These are phyloP conservation scores for Nycticebus coucang DNA, from an alignment of 2,113 vertebrate genomes.

Conservation along the genomic window DNA sequence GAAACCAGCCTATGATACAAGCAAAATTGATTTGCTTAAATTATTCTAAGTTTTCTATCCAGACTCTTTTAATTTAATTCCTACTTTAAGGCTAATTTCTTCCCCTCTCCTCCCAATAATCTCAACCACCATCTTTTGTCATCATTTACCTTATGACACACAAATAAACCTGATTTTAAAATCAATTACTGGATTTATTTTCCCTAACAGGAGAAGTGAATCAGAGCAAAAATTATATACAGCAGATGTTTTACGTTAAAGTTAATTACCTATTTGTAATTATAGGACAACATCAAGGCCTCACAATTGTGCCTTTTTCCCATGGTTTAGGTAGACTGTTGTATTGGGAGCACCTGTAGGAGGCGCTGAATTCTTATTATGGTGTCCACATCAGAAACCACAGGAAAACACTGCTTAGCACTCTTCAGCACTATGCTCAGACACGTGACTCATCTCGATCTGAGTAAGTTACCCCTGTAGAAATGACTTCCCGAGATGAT, in stretches of 20 bases:
- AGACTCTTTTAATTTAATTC: background rate
- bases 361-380: accelerated
- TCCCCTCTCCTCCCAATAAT: background rate
- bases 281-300: background rate
- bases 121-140: background rate
- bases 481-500: background rate
- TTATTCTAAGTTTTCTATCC: background rate
- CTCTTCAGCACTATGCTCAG: too few relatives aligned
- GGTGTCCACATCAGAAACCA: too few relatives aligned
- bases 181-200: background rate
- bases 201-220: background rate
- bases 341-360: background rate
- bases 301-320: background rate
- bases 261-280: background rate
- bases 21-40: background rate
- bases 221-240: background rate
- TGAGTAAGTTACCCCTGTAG: too few relatives aligned
- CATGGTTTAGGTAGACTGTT: background rate
- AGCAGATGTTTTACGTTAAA: background rate
- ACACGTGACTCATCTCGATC: background rate
- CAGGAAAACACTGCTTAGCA: background rate
- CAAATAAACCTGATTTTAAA: background rate
- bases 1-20: background rate
- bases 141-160: background rate
- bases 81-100: background rate